Base-by-base conservation (phyloP, 2,888 invertebrate genomes). In the Lochmaea crataegi region DNA sequence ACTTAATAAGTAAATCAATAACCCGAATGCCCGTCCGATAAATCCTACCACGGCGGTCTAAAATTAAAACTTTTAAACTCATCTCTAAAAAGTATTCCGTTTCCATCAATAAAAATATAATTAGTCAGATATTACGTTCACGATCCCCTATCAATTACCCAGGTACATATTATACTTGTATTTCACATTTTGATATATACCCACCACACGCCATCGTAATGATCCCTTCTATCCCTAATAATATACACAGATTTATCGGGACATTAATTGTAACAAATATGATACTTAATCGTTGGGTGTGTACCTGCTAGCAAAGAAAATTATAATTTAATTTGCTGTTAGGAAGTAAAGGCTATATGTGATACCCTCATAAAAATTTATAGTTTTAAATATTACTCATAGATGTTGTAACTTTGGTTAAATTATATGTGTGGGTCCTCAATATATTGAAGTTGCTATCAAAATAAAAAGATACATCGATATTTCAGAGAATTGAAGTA, bases 231-330 rank as follows among this genome's bases (percentile, higher is more conserved):
- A 56, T 56, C 18, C 22, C 22, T 56, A 56, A 56, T 56, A 56
- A 56, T 56, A 56, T 22, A 22, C 22, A 5, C 11, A 12, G 22
- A 22, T 56, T 56, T 56, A 56, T 56, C 56, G 56, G 12, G 56
- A 56, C 56, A 56, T 56, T 18, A 56, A 56, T 56, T 56, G 56
- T 56, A 56, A 56, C 18, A 18, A 56, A 56, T 18, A 22, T 18
- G 56, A 9, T 22, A 16, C n/a, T 56, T 56, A 56, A 56, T 56
- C 56, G 22, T n/a, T n/a, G 53, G 53, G 53, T 53, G 32, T 11
- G 45, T 45, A 45, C 11, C 45, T 45, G 45, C 45, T 45, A 45
- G 32, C 7, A 38, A 7, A 38, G 32, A 38, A 38, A 38, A 38
- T 38, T 7, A 38, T 38, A 38, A 38, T 38, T 38, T 9, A 9